Evolutionary conservation across 1,140 invertebrate species (phyloP).

Genomic region (Drosophila gunungcola): DNA sequence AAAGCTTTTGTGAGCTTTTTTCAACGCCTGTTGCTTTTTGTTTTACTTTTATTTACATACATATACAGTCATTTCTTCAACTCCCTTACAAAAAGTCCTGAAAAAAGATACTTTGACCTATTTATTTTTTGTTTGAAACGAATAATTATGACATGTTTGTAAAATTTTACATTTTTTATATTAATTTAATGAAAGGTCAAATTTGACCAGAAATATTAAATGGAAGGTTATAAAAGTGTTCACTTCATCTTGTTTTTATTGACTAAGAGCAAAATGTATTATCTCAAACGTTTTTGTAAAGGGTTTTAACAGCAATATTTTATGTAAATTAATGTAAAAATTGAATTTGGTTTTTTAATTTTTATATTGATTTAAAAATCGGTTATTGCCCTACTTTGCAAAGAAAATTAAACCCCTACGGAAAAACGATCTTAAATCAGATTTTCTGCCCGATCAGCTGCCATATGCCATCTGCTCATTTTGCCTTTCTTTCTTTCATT

Average conservation of each 20-base stretch:
- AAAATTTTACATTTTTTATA: too few species aligned
- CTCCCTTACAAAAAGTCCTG: not conserved
- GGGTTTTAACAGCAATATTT: too few species aligned
- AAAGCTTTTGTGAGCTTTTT: conserved; percentile 35
- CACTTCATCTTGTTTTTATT: not conserved
- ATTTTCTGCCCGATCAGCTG: conserved; percentile 24
- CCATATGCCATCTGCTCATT: conserved; percentile 13
- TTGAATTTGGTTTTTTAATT: too few species aligned
- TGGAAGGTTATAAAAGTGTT: too few species aligned
- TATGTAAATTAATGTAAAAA: too few species aligned
- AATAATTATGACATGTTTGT: too few species aligned
- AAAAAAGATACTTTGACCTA: conserved; percentile 1
- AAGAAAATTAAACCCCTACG: too few species aligned
- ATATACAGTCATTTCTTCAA: not conserved
- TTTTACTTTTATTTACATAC: conserved; percentile 8
- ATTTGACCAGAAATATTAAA: too few species aligned
- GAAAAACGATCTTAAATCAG: not conserved
- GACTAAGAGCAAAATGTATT: too few species aligned
- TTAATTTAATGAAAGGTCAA: too few species aligned
- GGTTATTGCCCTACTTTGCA: not conserved
- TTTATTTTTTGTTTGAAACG: too few species aligned
- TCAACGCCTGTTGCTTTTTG: conserved; percentile 29
- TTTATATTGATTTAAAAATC: not conserved
- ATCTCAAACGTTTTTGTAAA: too few species aligned
- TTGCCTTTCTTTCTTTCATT: not conserved